Conservation (phyloP, 2,113 vertebrate species). For the Clarias macrocephalus region DNA sequence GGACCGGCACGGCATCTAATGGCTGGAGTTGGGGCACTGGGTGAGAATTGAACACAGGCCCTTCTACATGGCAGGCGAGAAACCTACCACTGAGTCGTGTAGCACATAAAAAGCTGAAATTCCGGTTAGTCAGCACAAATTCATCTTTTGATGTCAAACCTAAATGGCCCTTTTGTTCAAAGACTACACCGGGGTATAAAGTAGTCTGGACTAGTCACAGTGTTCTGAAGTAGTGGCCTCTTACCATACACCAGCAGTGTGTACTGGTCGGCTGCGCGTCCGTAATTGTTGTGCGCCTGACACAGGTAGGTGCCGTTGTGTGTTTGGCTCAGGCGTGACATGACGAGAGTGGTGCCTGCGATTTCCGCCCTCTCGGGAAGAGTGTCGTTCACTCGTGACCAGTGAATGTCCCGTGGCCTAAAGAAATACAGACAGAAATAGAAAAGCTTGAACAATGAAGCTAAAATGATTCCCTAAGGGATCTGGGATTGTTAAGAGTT, state of each 20-base stretch:
- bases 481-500: neutral
- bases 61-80: too few relatives aligned
- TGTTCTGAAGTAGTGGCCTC: neutral
- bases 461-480: neutral
- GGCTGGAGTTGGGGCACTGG: too few relatives aligned
- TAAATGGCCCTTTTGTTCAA: neutral
- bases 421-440: neutral
- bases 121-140: neutral
- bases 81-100: neutral
- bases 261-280: conserved; percentile 86
- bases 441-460: neutral
- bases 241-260: conserved; percentile 89
- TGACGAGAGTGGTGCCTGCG: conserved; percentile 77
- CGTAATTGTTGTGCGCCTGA: conserved; percentile 86
- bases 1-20: too few relatives aligned
- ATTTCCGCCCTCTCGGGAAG: conserved; percentile 83
- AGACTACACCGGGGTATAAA: neutral
- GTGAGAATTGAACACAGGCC: too few relatives aligned
- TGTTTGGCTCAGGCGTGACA: conserved; percentile 81
- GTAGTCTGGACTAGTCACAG: neutral
- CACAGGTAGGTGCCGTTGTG: conserved; percentile 90
- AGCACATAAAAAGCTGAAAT: neutral
- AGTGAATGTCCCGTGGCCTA: conserved; percentile 82
- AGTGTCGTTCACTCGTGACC: conserved; percentile 86
- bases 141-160: neutral